Conservation (phyloP, 2,888 invertebrate genomes). For the Chalcis sispes region DNA sequence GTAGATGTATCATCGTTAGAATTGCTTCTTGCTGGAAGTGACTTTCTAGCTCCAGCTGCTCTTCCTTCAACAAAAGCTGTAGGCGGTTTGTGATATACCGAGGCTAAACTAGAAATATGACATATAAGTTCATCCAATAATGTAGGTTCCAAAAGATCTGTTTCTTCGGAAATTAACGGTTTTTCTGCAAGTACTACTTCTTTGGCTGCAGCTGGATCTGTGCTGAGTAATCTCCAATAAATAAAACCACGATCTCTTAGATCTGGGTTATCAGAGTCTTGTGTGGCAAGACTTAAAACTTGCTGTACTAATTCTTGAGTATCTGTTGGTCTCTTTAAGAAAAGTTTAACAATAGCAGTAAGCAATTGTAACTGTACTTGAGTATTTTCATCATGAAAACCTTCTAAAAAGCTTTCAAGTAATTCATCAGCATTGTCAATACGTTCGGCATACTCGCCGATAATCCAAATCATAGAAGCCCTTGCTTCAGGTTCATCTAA, state of each 20-base stretch:
- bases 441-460: conserved; percentile 98
- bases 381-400: conserved; percentile 97
- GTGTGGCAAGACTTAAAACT: conserved; percentile 91
- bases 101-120: conserved; percentile 97
- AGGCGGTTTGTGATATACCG: conserved; percentile 99
- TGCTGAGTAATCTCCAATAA: conserved; percentile 98
- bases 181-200: conserved; percentile 99
- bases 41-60: conserved; percentile 87
- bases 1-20: conserved; percentile 69
- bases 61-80: conserved; percentile 97
- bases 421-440: conserved; percentile 99
- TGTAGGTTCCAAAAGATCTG: conserved; percentile 97
- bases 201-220: conserved; percentile 99
- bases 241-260: conserved; percentile 98
- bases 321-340: conserved; percentile 97
- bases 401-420: conserved; percentile 97
- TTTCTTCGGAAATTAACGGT: conserved; percentile 99
- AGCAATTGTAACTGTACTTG: conserved; percentile 97
- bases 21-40: conserved; percentile 81
- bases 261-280: conserved; percentile 98
- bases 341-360: conserved; percentile 98
- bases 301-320: conserved; percentile 99
- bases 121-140: conserved; percentile 98
- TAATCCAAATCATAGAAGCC: conserved; percentile 97
- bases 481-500: conserved; percentile 99